phyloP scores from a whole-genome alignment of 2,113 vertebrate species.

The Platycercus adscitus region DNA sequence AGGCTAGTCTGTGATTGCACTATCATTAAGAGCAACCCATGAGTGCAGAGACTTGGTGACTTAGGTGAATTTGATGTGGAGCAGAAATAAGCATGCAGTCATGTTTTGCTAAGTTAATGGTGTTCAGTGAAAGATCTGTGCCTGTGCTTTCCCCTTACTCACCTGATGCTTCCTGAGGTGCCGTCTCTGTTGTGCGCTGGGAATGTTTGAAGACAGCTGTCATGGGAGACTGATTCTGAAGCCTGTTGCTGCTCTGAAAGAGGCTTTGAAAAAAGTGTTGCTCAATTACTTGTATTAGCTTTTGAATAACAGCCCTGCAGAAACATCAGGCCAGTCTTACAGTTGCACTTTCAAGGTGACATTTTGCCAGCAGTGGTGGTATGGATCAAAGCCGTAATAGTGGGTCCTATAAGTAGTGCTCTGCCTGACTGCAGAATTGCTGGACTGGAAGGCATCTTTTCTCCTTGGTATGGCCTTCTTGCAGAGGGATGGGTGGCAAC shows the following conservation, averaged over 20 bases:
- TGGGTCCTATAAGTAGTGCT: neutral
- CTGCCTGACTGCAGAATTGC: neutral
- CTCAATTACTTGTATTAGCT: neutral
- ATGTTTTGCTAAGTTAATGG: neutral
- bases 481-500: neutral
- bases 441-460: neutral
- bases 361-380: neutral
- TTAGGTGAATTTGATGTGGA: neutral
- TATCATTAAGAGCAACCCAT: neutral
- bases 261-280: neutral
- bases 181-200: fast-evolving
- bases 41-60: neutral
- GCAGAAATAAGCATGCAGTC: neutral
- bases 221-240: neutral
- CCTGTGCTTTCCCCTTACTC: neutral
- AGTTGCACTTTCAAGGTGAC: neutral
- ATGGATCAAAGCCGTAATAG: neutral
- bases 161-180: neutral
- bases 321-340: neutral
- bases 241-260: neutral
- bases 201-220: neutral
- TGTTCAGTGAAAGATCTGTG: neutral
- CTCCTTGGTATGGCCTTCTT: neutral
- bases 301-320: neutral
- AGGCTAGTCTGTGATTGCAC: neutral